Percentiles rank a stretch among this genome's conserved stretches.
Conservation (phyloP, 2,888 invertebrate genomes). For the Stramonita haemastoma region DNA sequence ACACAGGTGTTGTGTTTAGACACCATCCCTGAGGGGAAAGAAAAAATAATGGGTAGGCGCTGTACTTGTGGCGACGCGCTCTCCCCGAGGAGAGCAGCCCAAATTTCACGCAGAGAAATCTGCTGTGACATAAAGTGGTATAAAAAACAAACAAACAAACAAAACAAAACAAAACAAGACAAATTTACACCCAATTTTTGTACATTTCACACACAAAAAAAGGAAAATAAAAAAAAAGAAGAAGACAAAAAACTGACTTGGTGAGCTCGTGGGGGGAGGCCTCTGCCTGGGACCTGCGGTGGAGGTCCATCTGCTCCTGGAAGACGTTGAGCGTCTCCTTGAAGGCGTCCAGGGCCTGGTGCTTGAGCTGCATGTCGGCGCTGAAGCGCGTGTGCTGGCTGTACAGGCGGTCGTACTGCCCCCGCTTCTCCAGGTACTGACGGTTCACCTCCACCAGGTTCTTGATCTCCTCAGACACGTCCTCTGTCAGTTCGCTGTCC, state of each 20-base stretch:
- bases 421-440: slow-evolving; percentile 84
- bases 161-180: not conserved
- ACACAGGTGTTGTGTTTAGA: too few species aligned
- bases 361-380: slow-evolving; percentile 88
- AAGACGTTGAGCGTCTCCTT: slow-evolving; percentile 92
- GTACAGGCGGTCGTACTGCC: slow-evolving; percentile 86
- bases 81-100: too few species aligned
- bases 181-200: too few species aligned
- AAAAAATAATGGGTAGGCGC: too few species aligned
- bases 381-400: slow-evolving; percentile 87
- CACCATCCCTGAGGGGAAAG: too few species aligned
- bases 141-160: not conserved
- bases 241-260: slow-evolving; percentile 60
- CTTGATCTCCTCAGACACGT: slow-evolving; percentile 85
- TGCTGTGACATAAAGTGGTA: too few species aligned
- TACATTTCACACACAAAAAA: too few species aligned
- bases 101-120: too few species aligned
- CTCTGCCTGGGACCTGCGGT: slow-evolving; percentile 86
- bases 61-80: too few species aligned
- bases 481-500: slow-evolving; percentile 67
- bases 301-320: slow-evolving; percentile 91
- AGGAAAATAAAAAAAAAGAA: not conserved
- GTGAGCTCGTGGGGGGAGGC: slow-evolving; percentile 90
- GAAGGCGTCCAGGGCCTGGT: slow-evolving; percentile 91
- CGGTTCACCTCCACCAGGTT: slow-evolving; percentile 83